phyloP scores from a whole-genome alignment of 92 coral and sea anemone genomes.

The Porites rus region DNA sequence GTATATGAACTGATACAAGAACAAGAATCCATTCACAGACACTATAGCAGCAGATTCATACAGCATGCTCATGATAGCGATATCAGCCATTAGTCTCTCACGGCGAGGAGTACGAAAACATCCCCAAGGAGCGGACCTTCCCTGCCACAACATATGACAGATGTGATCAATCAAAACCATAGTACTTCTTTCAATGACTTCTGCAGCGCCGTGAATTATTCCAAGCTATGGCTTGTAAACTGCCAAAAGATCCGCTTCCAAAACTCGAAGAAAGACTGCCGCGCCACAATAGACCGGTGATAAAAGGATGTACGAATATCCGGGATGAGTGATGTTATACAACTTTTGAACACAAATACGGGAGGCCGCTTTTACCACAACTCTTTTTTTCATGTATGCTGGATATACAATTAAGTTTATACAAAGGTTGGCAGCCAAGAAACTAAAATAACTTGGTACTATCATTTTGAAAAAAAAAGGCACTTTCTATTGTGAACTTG shows the following conservation, averaged over 20 bases:
- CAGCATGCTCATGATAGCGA: conserved; percentile 48
- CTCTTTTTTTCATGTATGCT: not conserved
- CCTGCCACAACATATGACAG: conserved; percentile 15
- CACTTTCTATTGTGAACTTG: not conserved
- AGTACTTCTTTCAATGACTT: conserved; percentile 33
- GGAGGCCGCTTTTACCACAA: too few relatives aligned
- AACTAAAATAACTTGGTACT: not conserved
- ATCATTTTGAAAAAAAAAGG: not conserved
- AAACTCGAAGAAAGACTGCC: not conserved
- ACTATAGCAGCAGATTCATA: conserved; percentile 38
- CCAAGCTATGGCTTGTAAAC: conserved; percentile 31
- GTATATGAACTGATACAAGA: conserved; percentile 19
- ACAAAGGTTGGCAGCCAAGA: not conserved
- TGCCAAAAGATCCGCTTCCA: conserved; percentile 4
- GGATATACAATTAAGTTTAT: not conserved
- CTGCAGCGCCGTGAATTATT: conserved; percentile 43
- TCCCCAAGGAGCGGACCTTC: conserved; percentile 39
- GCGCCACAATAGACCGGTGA: conserved; percentile 2
- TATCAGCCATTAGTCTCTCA: conserved; percentile 52
- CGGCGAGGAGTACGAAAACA: conserved; percentile 52
- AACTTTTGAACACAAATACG: conserved; percentile 15
- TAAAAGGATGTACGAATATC: conserved; percentile 11
- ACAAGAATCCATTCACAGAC: conserved; percentile 33
- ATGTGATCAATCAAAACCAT: conserved; percentile 44
- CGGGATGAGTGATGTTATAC: conserved; percentile 21